Evolutionary conservation across 2,888 invertebrate genomes (phyloP).

Genomic region (Atethmia centrago): DNA sequence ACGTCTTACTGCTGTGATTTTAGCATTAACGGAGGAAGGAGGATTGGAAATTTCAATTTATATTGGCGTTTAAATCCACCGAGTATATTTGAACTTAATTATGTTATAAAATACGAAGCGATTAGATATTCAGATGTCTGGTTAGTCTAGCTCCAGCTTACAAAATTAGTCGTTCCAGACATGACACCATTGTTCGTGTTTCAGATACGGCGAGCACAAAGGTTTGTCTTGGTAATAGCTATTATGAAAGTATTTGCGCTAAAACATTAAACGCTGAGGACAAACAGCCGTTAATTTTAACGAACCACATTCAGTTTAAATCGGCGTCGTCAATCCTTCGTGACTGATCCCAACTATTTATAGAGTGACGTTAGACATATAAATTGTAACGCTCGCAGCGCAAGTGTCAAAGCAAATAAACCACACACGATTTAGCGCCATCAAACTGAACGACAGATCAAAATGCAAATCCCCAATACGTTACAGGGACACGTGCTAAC

Average conservation of each 20-base stretch:
- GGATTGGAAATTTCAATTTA: slow-evolving; percentile 61
- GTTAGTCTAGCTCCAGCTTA: slow-evolving; percentile 34
- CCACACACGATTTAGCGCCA: slow-evolving; percentile 69
- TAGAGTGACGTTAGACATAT: slow-evolving; percentile 61
- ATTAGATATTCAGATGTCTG: slow-evolving; percentile 54
- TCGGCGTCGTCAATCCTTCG: slow-evolving; percentile 59
- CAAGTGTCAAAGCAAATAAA: slow-evolving; percentile 72
- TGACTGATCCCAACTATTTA: slow-evolving; percentile 64
- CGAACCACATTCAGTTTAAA: slow-evolving; percentile 48
- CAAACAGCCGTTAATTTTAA: slow-evolving; percentile 57
- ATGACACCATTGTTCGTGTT: slow-evolving; percentile 50
- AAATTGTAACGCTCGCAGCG: slow-evolving; percentile 61
- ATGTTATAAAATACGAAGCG: slow-evolving; percentile 46
- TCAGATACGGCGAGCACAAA: slow-evolving; percentile 49
- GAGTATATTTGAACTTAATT: slow-evolving; percentile 59
- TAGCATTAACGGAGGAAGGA: slow-evolving; percentile 54
- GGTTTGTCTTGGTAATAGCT: slow-evolving; percentile 47
- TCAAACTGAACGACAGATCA: slow-evolving; percentile 73
- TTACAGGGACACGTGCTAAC: slow-evolving; percentile 78
- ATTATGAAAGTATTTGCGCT: slow-evolving; percentile 46
- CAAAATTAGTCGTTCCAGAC: slow-evolving; percentile 43
- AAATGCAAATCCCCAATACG: slow-evolving; percentile 72
- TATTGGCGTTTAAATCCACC: slow-evolving; percentile 42
- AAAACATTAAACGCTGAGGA: slow-evolving; percentile 48
- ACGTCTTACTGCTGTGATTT: slow-evolving; percentile 58